phyloP scores from a whole-genome alignment of 2,797 vertebrate genomes.

The Hyperoplus immaculatus region DNA sequence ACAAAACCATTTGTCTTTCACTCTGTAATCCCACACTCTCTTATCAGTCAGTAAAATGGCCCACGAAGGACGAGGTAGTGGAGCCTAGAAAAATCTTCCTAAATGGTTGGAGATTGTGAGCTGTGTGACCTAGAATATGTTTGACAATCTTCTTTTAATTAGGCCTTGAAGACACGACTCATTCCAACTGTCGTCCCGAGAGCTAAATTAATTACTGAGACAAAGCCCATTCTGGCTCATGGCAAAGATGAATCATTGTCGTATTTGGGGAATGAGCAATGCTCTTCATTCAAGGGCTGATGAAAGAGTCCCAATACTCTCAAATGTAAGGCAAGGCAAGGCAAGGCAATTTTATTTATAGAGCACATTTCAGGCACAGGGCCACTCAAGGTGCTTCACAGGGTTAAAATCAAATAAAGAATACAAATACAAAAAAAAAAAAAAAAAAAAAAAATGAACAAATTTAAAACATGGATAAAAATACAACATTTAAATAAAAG shows the following conservation, averaged over 20 bases:
- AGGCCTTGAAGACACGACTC: conserved; percentile 81
- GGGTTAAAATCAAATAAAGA: too few species aligned
- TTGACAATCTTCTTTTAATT: conserved; percentile 85
- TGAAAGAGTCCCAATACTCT: conserved; percentile 64
- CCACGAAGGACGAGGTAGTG: conserved; percentile 60
- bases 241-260: conserved; percentile 80
- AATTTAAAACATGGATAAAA: too few species aligned
- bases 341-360: too few species aligned
- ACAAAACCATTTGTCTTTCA: conserved; percentile 64
- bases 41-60: conserved; percentile 50
- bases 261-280: conserved; percentile 80
- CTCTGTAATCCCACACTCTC: conserved; percentile 33
- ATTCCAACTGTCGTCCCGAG: conserved; percentile 80
- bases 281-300: conserved; percentile 74
- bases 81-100: conserved; percentile 52
- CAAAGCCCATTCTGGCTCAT: conserved; percentile 79
- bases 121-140: conserved; percentile 81
- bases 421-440: too few species aligned
- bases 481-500: too few species aligned
- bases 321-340: conserved; percentile 67
- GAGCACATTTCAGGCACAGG: too few species aligned
- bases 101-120: conserved; percentile 70
- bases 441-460: too few species aligned
- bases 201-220: conserved; percentile 84
- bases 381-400: too few species aligned